phyloP scores from a whole-genome alignment of 1,140 invertebrate species.

The Drosophila hydei region DNA sequence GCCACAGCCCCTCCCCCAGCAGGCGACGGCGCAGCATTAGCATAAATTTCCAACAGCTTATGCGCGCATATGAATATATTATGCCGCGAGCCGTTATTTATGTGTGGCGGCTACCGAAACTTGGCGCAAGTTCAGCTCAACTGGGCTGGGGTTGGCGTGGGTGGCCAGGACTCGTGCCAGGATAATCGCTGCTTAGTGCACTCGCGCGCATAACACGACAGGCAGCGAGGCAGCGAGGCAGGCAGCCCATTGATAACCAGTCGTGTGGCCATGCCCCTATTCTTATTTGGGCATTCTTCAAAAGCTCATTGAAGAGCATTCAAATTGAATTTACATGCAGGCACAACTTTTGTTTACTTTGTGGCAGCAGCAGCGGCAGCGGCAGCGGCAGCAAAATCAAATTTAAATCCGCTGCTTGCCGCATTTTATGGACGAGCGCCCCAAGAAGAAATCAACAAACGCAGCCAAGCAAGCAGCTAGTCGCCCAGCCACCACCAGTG shows the following conservation, averaged over 20 bases:
- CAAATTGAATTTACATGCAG: constrained; percentile 82
- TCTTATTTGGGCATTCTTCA: not conserved
- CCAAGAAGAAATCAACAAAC: constrained; percentile 29
- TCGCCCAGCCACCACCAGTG: not conserved
- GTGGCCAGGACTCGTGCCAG: constrained; percentile 43
- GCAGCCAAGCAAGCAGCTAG: constrained; percentile 12
- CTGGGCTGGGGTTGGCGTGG: no score
- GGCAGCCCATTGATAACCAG: constrained; percentile 55
- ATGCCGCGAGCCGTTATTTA: constrained; percentile 38
- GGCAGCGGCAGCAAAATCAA: constrained; percentile 30
- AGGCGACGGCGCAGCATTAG: constrained; percentile 48
- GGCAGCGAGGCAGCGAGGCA: not conserved
- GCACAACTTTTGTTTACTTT: constrained; percentile 72
- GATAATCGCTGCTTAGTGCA: constrained; percentile 80
- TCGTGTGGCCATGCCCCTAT: not conserved
- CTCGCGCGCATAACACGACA: constrained; percentile 64
- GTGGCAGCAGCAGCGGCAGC: constrained; percentile 22
- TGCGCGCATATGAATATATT: constrained; percentile 74
- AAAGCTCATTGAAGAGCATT: constrained; percentile 72
- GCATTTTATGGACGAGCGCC: constrained; percentile 46
- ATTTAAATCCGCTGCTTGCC: constrained; percentile 46
- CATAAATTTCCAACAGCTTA: constrained; percentile 72
- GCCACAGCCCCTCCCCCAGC: no score
- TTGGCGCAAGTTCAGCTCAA: constrained; percentile 36
- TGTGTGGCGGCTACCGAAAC: constrained; percentile 49